These are phyloP conservation scores for Metellina segmentata DNA, from an alignment of 2,888 invertebrate species.

Conservation along the genomic window DNA sequence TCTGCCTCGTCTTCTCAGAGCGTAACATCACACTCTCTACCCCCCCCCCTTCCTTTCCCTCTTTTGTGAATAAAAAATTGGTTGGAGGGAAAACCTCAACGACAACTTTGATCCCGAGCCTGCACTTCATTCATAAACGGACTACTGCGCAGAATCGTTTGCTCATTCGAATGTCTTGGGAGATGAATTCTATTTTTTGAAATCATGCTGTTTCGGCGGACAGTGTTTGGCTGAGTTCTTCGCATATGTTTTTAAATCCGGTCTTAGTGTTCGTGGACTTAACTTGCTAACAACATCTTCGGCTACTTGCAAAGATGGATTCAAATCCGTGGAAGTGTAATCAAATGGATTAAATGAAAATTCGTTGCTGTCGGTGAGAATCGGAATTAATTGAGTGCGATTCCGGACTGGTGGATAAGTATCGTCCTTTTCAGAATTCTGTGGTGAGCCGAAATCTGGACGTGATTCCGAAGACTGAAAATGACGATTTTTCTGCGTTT, in stretches of 20 bases:
- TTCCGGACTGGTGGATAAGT: background rate
- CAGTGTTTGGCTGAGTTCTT: background rate
- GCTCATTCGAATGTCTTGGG: background rate
- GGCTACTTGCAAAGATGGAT: too few species aligned
- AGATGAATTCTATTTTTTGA: slow-evolving; percentile 24
- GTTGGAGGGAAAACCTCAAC: slow-evolving; percentile 42
- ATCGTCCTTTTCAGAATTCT: background rate
- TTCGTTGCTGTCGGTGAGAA: background rate
- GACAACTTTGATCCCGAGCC: slow-evolving; percentile 57
- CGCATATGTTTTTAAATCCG: background rate
- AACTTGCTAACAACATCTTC: background rate
- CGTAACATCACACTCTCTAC: slow-evolving; percentile 73
- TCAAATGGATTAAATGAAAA: background rate
- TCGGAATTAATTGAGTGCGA: background rate
- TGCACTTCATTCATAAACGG: slow-evolving; percentile 73
- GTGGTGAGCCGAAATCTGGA: background rate
- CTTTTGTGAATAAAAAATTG: slow-evolving; percentile 41
- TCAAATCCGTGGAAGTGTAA: too few species aligned
- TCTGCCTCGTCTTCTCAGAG: slow-evolving; percentile 58
- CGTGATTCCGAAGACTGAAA: background rate
- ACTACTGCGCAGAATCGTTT: slow-evolving; percentile 39
- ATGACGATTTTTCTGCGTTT: background rate
- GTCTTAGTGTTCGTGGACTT: background rate
- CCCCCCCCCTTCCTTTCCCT: slow-evolving; percentile 16
- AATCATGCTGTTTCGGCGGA: background rate